A percentile compares a stretch with the other conserved stretches of the same genome.
phyloP scores from a whole-genome alignment of 1,140 invertebrate genomes.

The Drosophila orena region DNA sequence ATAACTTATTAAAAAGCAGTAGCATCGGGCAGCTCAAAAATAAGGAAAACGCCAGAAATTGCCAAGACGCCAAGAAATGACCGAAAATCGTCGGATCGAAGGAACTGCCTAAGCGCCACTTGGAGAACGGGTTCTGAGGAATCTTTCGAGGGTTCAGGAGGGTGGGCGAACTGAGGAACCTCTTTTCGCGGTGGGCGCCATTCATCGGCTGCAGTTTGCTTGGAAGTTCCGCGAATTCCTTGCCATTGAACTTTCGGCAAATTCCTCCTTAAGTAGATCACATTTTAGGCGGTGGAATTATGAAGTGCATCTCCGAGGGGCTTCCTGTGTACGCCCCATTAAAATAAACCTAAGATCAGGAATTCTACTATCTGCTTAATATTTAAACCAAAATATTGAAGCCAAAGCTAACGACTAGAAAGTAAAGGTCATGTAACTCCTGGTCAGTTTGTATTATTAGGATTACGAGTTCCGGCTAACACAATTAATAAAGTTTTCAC shows the following conservation, averaged over 20 bases:
- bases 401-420: not conserved
- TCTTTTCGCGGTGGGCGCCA: slow-evolving; percentile 56
- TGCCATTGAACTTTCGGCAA: slow-evolving; percentile 62
- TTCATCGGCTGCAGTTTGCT: slow-evolving; percentile 45
- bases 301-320: not conserved
- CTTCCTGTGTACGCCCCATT: slow-evolving; percentile 12
- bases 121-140: slow-evolving; percentile 61
- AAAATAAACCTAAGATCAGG: not conserved
- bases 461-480: slow-evolving; percentile 32
- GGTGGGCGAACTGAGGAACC: not conserved
- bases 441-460: slow-evolving; percentile 7
- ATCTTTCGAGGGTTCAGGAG: slow-evolving; percentile 19
- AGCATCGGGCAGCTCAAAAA: slow-evolving; percentile 21
- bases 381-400: not conserved
- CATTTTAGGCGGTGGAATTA: slow-evolving; percentile 10
- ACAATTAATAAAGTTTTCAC: slow-evolving; percentile 55
- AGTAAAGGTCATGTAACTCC: not conserved
- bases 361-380: not conserved
- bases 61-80: slow-evolving; percentile 49
- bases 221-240: slow-evolving; percentile 27
- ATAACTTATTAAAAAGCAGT: slow-evolving; percentile 71
- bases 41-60: slow-evolving; percentile 57
- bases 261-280: slow-evolving; percentile 59
- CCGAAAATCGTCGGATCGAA: slow-evolving; percentile 53
- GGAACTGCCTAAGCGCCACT: slow-evolving; percentile 72